Evolutionary conservation across 2,113 vertebrate species (phyloP).

Genomic region (Gobius niger): DNA sequence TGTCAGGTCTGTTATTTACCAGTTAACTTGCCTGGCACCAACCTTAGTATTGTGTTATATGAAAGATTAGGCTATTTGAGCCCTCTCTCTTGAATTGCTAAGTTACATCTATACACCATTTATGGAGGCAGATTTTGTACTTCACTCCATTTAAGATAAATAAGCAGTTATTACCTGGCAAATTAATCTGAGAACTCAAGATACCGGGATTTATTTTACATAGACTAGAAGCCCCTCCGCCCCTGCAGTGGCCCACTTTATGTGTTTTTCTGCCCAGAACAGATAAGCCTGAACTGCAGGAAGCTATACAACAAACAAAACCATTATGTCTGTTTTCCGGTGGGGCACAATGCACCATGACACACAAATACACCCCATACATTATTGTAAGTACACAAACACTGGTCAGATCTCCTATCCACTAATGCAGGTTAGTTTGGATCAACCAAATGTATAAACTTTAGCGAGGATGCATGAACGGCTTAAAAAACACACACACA

Average conservation of each 20-base stretch:
- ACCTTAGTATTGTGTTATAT: too few relatives aligned
- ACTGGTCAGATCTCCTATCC: slow-evolving; percentile 30
- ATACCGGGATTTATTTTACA: background rate
- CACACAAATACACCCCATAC: slow-evolving; percentile 14
- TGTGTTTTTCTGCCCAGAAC: slow-evolving; percentile 18
- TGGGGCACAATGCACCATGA: slow-evolving; percentile 9
- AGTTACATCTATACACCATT: background rate
- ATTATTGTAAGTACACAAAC: slow-evolving; percentile 1
- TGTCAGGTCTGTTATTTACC: too few relatives aligned
- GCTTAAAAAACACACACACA: background rate
- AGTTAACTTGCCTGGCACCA: too few relatives aligned
- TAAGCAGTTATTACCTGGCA: background rate
- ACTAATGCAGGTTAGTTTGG: background rate
- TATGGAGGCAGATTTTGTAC: background rate
- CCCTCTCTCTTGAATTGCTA: too few relatives aligned
- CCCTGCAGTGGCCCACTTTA: background rate
- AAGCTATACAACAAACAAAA: slow-evolving; percentile 33
- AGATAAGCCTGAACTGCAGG: slow-evolving; percentile 42
- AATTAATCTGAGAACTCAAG: background rate
- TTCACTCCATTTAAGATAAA: background rate
- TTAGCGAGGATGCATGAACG: background rate
- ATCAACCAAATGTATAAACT: background rate
- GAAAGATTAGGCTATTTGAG: too few relatives aligned
- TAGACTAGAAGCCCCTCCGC: too few relatives aligned
- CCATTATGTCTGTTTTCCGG: slow-evolving; percentile 24